Conservation (phyloP, 2,113 vertebrate species). For the Baryphthengus martii region DNA sequence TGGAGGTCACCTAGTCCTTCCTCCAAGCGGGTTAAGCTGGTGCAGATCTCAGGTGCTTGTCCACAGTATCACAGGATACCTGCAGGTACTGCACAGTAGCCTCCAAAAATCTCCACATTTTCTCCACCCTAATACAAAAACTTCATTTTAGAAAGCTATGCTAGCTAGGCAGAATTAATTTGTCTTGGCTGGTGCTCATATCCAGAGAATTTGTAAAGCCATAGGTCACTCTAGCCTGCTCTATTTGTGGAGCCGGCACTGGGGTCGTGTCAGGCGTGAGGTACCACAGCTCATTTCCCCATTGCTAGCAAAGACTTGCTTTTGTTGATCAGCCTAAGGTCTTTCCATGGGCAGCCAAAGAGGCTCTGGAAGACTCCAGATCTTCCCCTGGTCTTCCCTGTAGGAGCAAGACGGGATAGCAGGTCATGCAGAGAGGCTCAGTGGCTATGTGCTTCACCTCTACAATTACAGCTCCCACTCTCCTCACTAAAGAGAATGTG, state of each 20-base stretch:
- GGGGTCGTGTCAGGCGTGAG: neutral
- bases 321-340: neutral
- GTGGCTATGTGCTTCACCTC: neutral
- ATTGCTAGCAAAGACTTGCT: neutral
- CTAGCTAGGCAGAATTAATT: neutral
- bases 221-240: neutral
- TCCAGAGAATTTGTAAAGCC: neutral
- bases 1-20: neutral
- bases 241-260: neutral
- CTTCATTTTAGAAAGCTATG: neutral
- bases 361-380: neutral
- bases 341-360: neutral
- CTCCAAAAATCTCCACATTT: neutral
- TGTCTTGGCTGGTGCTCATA: neutral
- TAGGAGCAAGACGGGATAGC: neutral
- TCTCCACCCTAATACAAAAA: constrained; percentile 35
- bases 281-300: neutral
- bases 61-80: neutral
- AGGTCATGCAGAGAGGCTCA: neutral
- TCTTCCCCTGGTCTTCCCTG: neutral
- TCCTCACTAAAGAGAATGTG: neutral
- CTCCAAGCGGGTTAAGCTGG: neutral
- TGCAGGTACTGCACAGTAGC: neutral
- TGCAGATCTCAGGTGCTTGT: neutral
- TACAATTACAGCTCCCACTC: neutral